Conservation (phyloP, 1,140 invertebrate species). For the Teleopsis dalmanni region DNA sequence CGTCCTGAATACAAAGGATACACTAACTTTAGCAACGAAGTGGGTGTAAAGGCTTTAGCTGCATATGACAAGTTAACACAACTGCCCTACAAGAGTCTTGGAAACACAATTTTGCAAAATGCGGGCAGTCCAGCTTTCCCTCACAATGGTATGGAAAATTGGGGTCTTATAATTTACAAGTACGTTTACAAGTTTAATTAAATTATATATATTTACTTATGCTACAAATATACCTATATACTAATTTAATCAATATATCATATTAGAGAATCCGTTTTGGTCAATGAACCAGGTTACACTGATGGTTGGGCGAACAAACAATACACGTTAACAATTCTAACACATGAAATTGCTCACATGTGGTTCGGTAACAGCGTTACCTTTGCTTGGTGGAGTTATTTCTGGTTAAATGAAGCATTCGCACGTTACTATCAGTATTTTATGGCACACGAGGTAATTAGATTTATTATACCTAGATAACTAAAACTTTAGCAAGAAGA, state of each 20-base stretch:
- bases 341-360: slow-evolving; percentile 57
- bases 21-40: slow-evolving; percentile 49
- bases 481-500: neutral
- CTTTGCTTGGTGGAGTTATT: slow-evolving; percentile 58
- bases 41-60: slow-evolving; percentile 46
- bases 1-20: slow-evolving; percentile 57
- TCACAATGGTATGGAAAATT: slow-evolving; percentile 77
- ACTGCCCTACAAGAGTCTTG: slow-evolving; percentile 36
- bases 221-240: neutral
- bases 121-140: slow-evolving; percentile 69
- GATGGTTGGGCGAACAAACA: slow-evolving; percentile 41
- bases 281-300: slow-evolving; percentile 19
- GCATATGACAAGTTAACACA: slow-evolving; percentile 46
- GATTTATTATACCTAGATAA: too few relatives aligned
- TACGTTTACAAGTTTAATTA: neutral
- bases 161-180: slow-evolving; percentile 66
- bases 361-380: slow-evolving; percentile 65
- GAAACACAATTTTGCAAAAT: slow-evolving; percentile 52
- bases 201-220: neutral
- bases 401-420: slow-evolving; percentile 65
- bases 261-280: slow-evolving; percentile 24
- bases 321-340: slow-evolving; percentile 29
- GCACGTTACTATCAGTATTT: slow-evolving; percentile 62
- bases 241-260: neutral
- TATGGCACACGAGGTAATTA: slow-evolving; percentile 43